These are phyloP conservation scores for Galaxea fascicularis DNA, from an alignment of 92 coral and sea anemone species.

Conservation along the genomic window DNA sequence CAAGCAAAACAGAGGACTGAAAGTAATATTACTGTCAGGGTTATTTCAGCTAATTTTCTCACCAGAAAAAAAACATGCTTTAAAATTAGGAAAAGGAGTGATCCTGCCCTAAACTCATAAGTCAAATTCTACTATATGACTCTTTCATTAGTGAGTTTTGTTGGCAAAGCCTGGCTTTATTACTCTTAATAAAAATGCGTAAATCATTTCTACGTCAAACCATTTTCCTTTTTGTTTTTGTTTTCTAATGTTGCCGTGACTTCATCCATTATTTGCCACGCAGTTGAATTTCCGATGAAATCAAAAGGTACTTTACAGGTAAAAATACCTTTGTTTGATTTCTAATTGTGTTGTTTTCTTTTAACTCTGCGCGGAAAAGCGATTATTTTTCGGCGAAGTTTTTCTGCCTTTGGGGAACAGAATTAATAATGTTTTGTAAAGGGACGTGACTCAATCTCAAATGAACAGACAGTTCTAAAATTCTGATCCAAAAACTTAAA, in stretches of 20 bases:
- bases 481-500: not conserved
- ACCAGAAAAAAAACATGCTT: not conserved
- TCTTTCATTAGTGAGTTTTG: not conserved
- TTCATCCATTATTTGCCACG: slow-evolving; percentile 18
- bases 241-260: not conserved
- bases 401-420: not conserved
- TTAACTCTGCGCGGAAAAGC: not conserved
- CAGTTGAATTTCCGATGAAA: not conserved
- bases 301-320: not conserved
- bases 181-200: not conserved
- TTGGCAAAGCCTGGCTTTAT: not conserved
- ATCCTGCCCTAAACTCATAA: not conserved
- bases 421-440: not conserved
- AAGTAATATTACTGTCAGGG: no score
- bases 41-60: not conserved
- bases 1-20: not conserved
- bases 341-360: not conserved
- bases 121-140: not conserved
- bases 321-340: not conserved
- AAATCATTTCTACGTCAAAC: not conserved
- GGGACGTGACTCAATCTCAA: not conserved
- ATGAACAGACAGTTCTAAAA: no score
- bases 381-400: not conserved
- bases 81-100: not conserved
- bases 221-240: not conserved